phyloP scores from a whole-genome alignment of 2,888 invertebrate species.

The Achlya flavicornis region DNA sequence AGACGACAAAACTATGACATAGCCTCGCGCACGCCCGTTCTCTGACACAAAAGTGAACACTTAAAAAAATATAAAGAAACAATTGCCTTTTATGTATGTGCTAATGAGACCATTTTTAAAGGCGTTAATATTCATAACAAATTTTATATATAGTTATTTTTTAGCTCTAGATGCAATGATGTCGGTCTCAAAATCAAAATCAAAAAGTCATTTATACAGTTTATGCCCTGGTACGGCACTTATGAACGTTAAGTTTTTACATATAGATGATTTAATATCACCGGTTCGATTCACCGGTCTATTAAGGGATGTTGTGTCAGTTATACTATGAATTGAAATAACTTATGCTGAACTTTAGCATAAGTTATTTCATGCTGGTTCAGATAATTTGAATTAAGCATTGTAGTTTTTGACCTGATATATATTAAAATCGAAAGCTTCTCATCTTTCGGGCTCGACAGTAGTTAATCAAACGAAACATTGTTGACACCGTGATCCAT shows the following conservation, averaged over 20 bases:
- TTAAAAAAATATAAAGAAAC: conserved; percentile 72
- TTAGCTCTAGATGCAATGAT: conserved; percentile 3
- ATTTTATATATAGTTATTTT: conserved; percentile 2
- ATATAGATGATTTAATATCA: no score
- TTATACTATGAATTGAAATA: not conserved
- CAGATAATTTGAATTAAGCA: conserved; percentile 33
- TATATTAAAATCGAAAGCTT: conserved; percentile 26
- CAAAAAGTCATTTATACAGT: no score
- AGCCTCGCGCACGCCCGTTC: conserved; percentile 62
- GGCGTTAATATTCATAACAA: conserved; percentile 50
- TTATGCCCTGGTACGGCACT: no score
- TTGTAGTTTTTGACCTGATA: conserved; percentile 32
- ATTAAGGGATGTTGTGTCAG: not conserved
- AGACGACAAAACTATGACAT: conserved; percentile 61
- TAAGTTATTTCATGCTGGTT: no score
- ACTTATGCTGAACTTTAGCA: not conserved
- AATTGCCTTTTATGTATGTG: conserved; percentile 73
- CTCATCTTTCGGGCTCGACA: conserved; percentile 42
- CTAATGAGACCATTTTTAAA: conserved; percentile 55
- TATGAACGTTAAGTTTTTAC: no score
- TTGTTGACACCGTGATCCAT: conserved; percentile 76
- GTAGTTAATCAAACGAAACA: conserved; percentile 66
- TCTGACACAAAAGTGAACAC: conserved; percentile 60
- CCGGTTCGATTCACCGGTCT: no score
- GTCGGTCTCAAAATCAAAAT: no score